A percentile compares a stretch with the other conserved stretches of the same genome.
Evolutionary conservation across 1,140 invertebrate species (phyloP).

Genomic region (Potamilus streckersoni): DNA sequence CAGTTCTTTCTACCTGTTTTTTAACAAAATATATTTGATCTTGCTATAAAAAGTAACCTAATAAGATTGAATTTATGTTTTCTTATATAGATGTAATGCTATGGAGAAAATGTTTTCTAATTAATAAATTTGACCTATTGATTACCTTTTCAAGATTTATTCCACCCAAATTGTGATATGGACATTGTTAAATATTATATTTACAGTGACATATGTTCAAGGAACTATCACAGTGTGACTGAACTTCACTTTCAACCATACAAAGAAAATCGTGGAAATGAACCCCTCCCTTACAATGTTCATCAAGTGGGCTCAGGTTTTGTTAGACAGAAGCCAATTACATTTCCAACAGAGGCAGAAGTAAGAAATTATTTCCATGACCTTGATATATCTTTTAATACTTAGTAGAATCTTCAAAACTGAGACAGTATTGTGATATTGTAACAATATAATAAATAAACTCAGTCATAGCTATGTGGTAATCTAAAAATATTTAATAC

Average conservation of each 20-base stretch:
- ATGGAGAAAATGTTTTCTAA: not conserved
- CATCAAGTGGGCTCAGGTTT: conserved; percentile 60
- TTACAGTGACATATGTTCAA: conserved; percentile 60
- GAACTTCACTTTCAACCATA: conserved; percentile 55
- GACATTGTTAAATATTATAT: conserved; percentile 5
- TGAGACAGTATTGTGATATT: too few relatives aligned
- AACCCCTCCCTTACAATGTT: conserved; percentile 52
- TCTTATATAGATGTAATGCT: not conserved
- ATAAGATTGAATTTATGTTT: not conserved
- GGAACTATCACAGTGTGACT: conserved; percentile 64
- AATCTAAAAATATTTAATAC: too few relatives aligned
- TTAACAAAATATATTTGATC: too few relatives aligned
- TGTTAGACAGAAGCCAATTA: conserved; percentile 56
- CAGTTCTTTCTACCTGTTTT: too few relatives aligned
- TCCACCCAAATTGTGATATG: not conserved
- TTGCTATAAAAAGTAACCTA: not conserved
- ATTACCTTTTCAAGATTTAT: not conserved
- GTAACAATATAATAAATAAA: too few relatives aligned
- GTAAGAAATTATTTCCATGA: conserved; percentile 32
- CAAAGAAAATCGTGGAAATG: conserved; percentile 51
- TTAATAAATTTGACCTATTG: conserved; percentile 1
- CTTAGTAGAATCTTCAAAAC: too few relatives aligned
- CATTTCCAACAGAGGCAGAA: conserved; percentile 50
- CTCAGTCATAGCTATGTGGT: too few relatives aligned
- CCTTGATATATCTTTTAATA: too few relatives aligned